Evolutionary conservation across 2,113 vertebrate species (phyloP).

Genomic region (Arenaria interpres): DNA sequence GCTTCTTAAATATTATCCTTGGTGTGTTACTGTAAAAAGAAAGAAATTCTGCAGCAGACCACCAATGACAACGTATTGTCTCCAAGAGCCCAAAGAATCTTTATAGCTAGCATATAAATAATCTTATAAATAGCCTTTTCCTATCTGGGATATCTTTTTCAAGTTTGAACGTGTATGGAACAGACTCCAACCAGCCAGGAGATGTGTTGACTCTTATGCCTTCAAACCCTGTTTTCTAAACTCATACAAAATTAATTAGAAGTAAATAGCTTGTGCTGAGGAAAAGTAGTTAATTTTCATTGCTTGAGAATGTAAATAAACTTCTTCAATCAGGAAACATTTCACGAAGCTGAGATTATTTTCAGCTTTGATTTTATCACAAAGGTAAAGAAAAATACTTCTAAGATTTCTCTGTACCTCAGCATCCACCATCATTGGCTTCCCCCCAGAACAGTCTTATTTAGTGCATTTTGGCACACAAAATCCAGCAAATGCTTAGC

Average conservation of each 20-base stretch:
- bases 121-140: not conserved
- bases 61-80: not conserved
- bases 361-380: not conserved
- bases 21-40: not conserved
- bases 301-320: not conserved
- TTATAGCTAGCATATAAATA: not conserved
- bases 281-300: not conserved
- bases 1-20: not conserved
- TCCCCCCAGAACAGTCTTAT: not conserved
- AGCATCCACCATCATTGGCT: not conserved
- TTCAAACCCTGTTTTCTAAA: not conserved
- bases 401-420: not conserved
- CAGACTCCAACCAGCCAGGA: not conserved
- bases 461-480: not conserved
- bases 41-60: not conserved
- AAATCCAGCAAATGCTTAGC: not conserved
- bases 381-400: not conserved
- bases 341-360: not conserved
- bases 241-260: not conserved
- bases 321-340: not conserved
- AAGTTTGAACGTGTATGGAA: not conserved
- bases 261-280: not conserved
- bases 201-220: not conserved
- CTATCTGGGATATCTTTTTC: not conserved
- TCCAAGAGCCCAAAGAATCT: not conserved